These are phyloP conservation scores for Trimorus sp. DNA, from an alignment of 2,888 invertebrate genomes.

Conservation along the genomic window DNA sequence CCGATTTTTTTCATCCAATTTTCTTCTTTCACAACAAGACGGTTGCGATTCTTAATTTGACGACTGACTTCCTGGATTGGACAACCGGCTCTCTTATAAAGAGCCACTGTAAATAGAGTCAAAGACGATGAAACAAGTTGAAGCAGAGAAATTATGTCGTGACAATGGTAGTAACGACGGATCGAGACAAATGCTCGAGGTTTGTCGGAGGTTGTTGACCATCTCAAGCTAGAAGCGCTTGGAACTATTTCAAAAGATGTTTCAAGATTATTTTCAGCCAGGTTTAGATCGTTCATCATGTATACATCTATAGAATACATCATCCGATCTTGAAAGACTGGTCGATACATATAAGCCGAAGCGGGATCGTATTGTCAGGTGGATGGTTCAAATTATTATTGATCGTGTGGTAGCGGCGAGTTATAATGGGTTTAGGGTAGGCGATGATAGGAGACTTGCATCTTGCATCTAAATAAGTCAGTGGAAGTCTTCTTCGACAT, in stretches of 20 bases:
- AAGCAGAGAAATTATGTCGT: conserved; percentile 18
- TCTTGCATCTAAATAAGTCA: too few relatives aligned
- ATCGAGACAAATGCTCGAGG: conserved; percentile 41
- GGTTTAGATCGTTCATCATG: conserved; percentile 53
- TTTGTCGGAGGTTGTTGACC: conserved; percentile 54
- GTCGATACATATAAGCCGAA: neutral
- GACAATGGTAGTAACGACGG: conserved; percentile 29
- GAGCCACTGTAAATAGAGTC: too few relatives aligned
- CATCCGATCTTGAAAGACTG: conserved; percentile 28
- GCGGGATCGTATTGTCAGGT: conserved; percentile 6
- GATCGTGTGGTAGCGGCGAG: neutral
- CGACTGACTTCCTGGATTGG: too few relatives aligned
- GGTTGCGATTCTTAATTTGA: too few relatives aligned
- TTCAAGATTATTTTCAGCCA: conserved; percentile 52
- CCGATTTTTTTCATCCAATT: too few relatives aligned
- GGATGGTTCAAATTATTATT: conserved; percentile 18
- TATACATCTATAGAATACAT: conserved; percentile 52
- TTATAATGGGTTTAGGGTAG: neutral
- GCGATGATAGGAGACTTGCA: too few relatives aligned
- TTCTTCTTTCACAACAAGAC: too few relatives aligned
- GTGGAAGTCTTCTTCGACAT: too few relatives aligned
- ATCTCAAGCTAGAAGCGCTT: conserved; percentile 27
- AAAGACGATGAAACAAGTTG: too few relatives aligned
- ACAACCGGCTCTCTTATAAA: too few relatives aligned
- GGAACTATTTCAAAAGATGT: conserved; percentile 37